phyloP scores from a whole-genome alignment of 2,888 invertebrate genomes.

The Polyploca ridens region DNA sequence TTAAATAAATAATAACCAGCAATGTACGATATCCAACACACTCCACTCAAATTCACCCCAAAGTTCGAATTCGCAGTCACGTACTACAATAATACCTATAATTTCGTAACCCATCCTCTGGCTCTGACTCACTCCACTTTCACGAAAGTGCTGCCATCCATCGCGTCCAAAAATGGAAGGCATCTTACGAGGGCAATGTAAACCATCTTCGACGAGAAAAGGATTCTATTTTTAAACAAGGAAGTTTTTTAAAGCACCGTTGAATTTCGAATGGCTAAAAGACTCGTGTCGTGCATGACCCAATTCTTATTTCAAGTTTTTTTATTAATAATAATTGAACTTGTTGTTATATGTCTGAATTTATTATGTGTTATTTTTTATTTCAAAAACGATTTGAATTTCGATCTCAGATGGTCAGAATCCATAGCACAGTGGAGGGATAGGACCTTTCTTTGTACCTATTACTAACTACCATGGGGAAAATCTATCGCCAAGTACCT shows the following conservation, averaged over 20 bases:
- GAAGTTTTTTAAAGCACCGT: conserved; percentile 1
- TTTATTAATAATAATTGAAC: not conserved
- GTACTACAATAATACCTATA: conserved; percentile 1
- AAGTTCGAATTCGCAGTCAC: conserved; percentile 2
- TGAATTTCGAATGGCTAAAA: not conserved
- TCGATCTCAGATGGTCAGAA: too few species aligned
- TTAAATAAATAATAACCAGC: too few species aligned
- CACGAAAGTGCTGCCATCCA: not conserved
- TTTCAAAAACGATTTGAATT: too few species aligned
- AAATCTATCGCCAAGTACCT: too few species aligned
- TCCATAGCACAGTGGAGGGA: too few species aligned
- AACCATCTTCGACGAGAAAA: not conserved
- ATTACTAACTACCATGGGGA: too few species aligned
- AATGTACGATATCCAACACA: not conserved
- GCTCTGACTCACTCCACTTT: conserved; percentile 3
- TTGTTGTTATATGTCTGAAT: too few species aligned
- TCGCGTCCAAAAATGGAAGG: conserved; percentile 5
- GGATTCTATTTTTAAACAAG: not conserved
- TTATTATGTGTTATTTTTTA: too few species aligned
- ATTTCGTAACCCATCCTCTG: conserved; percentile 8
- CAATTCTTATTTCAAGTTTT: not conserved
- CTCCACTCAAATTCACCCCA: not conserved
- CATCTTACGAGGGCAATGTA: conserved; percentile 3
- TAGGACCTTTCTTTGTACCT: too few species aligned
- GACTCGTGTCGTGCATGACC: not conserved